A percentile compares a stretch with the other conserved stretches of the same genome.
Conservation (phyloP, 2,113 vertebrate species). For the Oxygymnocypris stewartii region DNA sequence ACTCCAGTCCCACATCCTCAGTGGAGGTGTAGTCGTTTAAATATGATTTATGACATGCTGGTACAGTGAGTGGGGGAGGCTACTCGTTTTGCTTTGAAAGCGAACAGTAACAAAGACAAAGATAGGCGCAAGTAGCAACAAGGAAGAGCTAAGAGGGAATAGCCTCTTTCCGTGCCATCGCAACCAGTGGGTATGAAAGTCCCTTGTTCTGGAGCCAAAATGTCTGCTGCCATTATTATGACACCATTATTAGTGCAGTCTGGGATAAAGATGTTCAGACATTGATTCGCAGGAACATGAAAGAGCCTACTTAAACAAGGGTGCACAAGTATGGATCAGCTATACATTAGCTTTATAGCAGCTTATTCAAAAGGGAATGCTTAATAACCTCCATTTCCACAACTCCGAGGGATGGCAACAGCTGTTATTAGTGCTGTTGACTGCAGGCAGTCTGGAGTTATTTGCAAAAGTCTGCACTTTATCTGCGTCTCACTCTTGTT, state of each 20-base stretch:
- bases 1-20: constrained; percentile 7
- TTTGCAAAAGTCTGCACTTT: neutral
- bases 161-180: neutral
- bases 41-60: constrained; percentile 41
- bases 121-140: neutral
- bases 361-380: constrained; percentile 38
- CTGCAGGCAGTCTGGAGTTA: constrained; percentile 23
- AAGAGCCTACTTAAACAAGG: constrained; percentile 26
- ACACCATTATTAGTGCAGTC: neutral
- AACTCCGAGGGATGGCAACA: constrained; percentile 14
- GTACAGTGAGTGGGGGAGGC: constrained; percentile 25
- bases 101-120: constrained; percentile 16
- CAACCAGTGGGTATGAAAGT: constrained; percentile 23
- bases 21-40: constrained; percentile 34
- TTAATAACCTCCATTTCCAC: constrained; percentile 42
- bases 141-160: neutral
- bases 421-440: constrained; percentile 34
- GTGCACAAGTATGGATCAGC: constrained; percentile 8
- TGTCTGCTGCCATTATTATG: constrained; percentile 32
- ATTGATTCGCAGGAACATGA: constrained; percentile 40
- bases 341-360: constrained; percentile 31
- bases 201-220: constrained; percentile 43
- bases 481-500: neutral
- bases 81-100: constrained; percentile 7
- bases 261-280: constrained; percentile 34